These are phyloP conservation scores for Meloidogyne floridensis DNA, from an alignment of 1,140 invertebrate species.

Conservation along the genomic window DNA sequence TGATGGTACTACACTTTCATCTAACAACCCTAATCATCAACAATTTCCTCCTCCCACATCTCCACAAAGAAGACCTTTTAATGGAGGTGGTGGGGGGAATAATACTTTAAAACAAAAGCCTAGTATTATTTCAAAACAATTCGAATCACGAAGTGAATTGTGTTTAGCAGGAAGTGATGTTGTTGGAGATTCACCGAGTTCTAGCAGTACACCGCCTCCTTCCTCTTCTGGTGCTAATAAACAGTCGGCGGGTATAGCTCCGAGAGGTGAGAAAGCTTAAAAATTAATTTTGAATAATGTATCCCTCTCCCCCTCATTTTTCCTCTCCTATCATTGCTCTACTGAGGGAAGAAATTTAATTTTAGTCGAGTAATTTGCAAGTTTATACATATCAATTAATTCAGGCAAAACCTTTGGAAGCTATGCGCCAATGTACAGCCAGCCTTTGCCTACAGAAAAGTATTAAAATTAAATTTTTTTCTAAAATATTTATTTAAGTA, in stretches of 20 bases:
- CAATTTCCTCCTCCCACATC: neutral
- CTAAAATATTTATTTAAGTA: neutral
- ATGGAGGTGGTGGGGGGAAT: no score
- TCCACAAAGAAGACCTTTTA: neutral
- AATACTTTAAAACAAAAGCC: neutral
- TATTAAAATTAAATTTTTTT: neutral
- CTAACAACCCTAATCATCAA: neutral
- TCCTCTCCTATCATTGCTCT: no score
- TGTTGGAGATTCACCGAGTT: neutral
- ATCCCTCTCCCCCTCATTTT: no score
- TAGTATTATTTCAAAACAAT: neutral
- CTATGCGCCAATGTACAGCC: neutral
- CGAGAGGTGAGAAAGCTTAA: neutral
- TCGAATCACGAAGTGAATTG: neutral
- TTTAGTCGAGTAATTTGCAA: no score
- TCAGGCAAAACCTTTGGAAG: neutral
- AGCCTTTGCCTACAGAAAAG: neutral
- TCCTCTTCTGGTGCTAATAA: neutral
- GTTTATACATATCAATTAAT: neutral
- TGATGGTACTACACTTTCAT: neutral
- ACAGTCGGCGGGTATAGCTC: neutral
- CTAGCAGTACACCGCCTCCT: conserved; percentile 3
- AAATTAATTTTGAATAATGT: no score
- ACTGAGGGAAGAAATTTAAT: no score
- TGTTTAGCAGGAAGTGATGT: neutral